Evolutionary conservation across 2,888 invertebrate genomes (phyloP).

Genomic region (Pyrgus malvae): DNA sequence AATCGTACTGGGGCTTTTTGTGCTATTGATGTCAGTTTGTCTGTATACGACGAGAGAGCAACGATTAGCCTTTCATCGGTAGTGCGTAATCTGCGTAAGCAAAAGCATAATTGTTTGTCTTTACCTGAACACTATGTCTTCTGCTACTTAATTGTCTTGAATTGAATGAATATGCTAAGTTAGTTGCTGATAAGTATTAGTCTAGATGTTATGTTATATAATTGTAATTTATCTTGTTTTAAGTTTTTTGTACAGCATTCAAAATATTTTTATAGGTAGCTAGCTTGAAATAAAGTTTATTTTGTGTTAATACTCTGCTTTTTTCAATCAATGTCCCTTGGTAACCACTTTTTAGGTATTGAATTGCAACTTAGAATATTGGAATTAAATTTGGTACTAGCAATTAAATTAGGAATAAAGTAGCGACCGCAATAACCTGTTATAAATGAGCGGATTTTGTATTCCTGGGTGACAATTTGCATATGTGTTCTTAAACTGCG

Average conservation of each 20-base stretch:
- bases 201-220: conserved; percentile 10
- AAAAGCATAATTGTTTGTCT: conserved; percentile 21
- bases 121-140: conserved; percentile 17
- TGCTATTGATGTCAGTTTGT: conserved; percentile 21
- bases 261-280: conserved; percentile 12
- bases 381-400: background rate
- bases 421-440: conserved; percentile 11
- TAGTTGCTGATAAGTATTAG: conserved; percentile 15
- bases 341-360: background rate
- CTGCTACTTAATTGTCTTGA: conserved; percentile 1
- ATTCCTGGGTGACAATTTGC: conserved; percentile 9
- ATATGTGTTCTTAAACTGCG: conserved; percentile 11
- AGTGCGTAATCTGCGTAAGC: conserved; percentile 10
- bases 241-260: conserved; percentile 8
- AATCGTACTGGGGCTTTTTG: conserved; percentile 20
- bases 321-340: conserved; percentile 12
- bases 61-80: conserved; percentile 21
- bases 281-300: conserved; percentile 15
- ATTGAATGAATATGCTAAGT: conserved; percentile 6
- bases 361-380: too few relatives aligned
- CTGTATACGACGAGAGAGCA: conserved; percentile 17
- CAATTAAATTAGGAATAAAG: conserved; percentile 12
- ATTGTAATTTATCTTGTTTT: conserved; percentile 12
- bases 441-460: conserved; percentile 9
- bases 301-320: conserved; percentile 13